Base-by-base conservation (phyloP, 2,888 invertebrate species). In the Trachelus iudaicus region DNA sequence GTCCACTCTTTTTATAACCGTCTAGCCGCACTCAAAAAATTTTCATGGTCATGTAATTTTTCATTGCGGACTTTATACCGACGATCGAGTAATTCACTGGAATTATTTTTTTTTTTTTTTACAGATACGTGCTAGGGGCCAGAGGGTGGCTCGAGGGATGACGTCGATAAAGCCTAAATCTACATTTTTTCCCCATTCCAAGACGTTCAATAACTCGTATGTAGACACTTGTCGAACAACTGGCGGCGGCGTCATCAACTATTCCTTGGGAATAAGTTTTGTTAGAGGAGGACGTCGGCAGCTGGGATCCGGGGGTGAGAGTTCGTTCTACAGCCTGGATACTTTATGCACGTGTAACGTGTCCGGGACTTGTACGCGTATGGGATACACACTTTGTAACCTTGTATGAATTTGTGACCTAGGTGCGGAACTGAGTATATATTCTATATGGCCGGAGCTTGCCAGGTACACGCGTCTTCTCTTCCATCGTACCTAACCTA, bases 141-240 rank as follows among this genome's bases (percentile, higher is more conserved):
- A 15, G 9, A 2, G 9, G 56, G 34, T 34, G 34, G 56, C 56
- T 56, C 9, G 3, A 15, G 71, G 71, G 31, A 33, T n/a, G 31
- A 13, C 71, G 71, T 73, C 76, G 78, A 76, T 76, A 78, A 78
- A 75, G 74, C 80, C 81, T 84, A 83, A 84, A 84, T 84, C 83
- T 84, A 79, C 80, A 83, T 84, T 84, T 81, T 76, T 82, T 81
- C 80, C 81, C 78, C 77, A 83, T 83, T 56, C 80, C 79, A 81
- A 82, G 83, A 83, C 83, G 82, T 84, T 84, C 84, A 84, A 84
- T 84, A 84, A 83, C 81, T 84, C 81, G 83, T 79, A 77, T 83
- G 84, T 81, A 84, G 83, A 83, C 82, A 84, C 84, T 84, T 84
- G 84, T 84, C 84, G 84, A 83, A 82, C 84, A 84, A 82, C 84